Conservation (phyloP, 1,140 invertebrate species). For the Pseudomyrmex concolor region DNA sequence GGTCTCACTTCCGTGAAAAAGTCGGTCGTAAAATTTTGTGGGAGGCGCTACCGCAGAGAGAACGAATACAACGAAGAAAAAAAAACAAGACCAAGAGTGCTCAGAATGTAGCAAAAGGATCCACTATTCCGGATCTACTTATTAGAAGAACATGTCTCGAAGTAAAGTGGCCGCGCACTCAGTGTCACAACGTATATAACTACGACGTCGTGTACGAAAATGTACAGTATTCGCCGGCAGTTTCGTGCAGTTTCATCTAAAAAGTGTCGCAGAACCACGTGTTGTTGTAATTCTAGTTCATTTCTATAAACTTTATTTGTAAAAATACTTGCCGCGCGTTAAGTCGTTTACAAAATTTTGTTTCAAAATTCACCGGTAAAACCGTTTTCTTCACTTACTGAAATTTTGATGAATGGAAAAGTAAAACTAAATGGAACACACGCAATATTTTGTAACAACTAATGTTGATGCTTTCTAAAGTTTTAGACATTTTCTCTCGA, state of each 20-base stretch:
- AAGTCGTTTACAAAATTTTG: too few species aligned
- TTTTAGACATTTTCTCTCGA: conserved; percentile 19
- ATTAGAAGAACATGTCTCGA: conserved; percentile 36
- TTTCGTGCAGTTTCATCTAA: neutral
- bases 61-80: conserved; percentile 7
- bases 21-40: conserved; percentile 24
- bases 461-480: neutral
- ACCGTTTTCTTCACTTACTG: too few species aligned
- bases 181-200: neutral
- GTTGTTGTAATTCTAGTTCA: too few species aligned
- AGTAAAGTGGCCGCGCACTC: neutral
- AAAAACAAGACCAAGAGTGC: conserved; percentile 45
- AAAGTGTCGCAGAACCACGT: neutral
- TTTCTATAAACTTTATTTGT: too few species aligned
- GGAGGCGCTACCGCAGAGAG: neutral
- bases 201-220: conserved; percentile 1
- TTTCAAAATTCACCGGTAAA: too few species aligned
- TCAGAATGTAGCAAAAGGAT: conserved; percentile 1
- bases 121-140: conserved; percentile 29
- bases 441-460: neutral
- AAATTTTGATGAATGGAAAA: too few species aligned
- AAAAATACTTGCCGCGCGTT: too few species aligned
- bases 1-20: neutral
- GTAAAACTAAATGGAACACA: neutral
- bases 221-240: neutral